phyloP scores from a whole-genome alignment of 2,113 vertebrate species.

The Callipepla californica region DNA sequence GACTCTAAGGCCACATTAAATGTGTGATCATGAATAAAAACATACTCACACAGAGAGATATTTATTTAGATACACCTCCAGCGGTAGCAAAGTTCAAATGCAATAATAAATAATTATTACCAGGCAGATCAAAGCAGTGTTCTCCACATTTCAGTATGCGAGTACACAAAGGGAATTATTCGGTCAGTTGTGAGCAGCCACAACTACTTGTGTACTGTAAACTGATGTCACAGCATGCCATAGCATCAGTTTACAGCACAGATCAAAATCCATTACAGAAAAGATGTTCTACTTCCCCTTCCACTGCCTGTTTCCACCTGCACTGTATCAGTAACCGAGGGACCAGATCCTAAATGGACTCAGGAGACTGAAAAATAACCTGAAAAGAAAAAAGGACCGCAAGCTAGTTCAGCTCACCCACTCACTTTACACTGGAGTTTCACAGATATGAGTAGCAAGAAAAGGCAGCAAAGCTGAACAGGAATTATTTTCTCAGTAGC shows the following conservation, averaged over 20 bases:
- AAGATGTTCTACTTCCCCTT: not conserved
- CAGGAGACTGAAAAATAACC: not conserved
- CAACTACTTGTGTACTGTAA: too few relatives aligned
- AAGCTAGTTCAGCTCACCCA: too few relatives aligned
- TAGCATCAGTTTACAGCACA: accelerated
- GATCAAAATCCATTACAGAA: not conserved
- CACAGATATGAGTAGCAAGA: too few relatives aligned
- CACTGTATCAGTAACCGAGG: accelerated
- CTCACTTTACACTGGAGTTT: too few relatives aligned
- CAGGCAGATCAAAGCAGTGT: not conserved
- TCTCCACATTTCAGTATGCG: not conserved
- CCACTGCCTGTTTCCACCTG: not conserved
- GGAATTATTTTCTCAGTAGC: accelerated
- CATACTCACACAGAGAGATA: too few relatives aligned
- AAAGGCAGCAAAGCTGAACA: not conserved
- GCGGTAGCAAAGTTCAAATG: not conserved
- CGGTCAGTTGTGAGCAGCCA: not conserved
- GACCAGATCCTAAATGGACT: accelerated
- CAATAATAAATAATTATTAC: not conserved
- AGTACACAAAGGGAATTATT: not conserved
- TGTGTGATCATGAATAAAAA: accelerated
- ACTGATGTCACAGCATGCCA: not conserved
- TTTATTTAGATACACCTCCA: not conserved
- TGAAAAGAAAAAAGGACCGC: accelerated
- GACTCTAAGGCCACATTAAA: not conserved